phyloP scores from a whole-genome alignment of 2,113 vertebrate species.

The Dicentrarchus labrax region DNA sequence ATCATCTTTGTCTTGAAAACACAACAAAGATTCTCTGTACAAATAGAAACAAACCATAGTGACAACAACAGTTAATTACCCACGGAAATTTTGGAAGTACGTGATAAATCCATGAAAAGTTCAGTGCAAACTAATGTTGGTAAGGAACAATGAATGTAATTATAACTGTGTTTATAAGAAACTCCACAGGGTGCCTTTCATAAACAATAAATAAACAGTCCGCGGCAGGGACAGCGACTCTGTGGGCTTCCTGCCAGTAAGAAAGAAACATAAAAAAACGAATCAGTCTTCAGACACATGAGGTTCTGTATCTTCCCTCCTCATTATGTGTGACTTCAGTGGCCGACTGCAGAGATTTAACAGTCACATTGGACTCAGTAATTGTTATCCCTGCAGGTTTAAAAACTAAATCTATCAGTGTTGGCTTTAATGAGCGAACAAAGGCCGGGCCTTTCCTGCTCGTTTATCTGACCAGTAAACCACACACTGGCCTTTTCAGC shows the following conservation, averaged over 20 bases:
- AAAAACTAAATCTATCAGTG: background rate
- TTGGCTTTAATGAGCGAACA: constrained; percentile 37
- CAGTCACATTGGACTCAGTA: background rate
- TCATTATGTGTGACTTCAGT: constrained; percentile 3
- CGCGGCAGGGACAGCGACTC: background rate
- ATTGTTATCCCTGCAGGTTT: constrained; percentile 13
- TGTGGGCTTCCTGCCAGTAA: background rate
- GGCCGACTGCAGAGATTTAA: background rate
- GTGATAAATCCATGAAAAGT: background rate
- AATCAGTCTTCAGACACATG: background rate
- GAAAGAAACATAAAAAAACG: background rate
- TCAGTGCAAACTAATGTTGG: background rate
- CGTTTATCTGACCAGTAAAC: constrained; percentile 14
- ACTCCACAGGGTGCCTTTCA: background rate
- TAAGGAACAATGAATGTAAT: background rate
- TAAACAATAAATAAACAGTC: background rate
- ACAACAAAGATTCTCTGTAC: no score
- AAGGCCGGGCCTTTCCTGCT: background rate
- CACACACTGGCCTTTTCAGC: constrained; percentile 60
- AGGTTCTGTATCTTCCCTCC: background rate
- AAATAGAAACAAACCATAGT: no score
- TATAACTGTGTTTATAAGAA: background rate
- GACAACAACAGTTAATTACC: background rate
- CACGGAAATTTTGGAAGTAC: background rate
- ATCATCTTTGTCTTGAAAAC: no score